A percentile compares a stretch with the other conserved stretches of the same genome.
Evolutionary conservation across 2,888 invertebrate species (phyloP).

Genomic region (Ptychoptera contaminata): DNA sequence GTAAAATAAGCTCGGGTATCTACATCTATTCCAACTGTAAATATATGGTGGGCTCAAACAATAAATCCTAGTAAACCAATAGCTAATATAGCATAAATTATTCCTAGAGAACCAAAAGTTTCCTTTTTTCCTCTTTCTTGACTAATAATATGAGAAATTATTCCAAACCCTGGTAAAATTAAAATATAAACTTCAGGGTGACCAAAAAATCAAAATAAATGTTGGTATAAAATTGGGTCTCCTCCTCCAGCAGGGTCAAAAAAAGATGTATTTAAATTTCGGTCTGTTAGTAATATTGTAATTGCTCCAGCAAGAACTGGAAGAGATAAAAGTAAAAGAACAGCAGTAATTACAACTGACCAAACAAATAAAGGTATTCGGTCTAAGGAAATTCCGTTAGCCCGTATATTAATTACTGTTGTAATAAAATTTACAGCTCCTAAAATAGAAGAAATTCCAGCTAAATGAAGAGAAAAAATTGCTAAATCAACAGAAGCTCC

Average conservation of each 20-base stretch:
- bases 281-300: constrained; percentile 63
- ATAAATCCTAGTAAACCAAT: constrained; percentile 73
- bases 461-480: constrained; percentile 62
- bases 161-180: constrained; percentile 68
- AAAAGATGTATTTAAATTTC: constrained; percentile 66
- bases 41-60: constrained; percentile 76
- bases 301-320: constrained; percentile 67
- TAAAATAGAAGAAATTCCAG: constrained; percentile 57
- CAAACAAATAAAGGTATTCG: constrained; percentile 51
- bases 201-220: constrained; percentile 78
- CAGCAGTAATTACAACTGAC: constrained; percentile 47
- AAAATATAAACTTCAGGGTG: constrained; percentile 79
- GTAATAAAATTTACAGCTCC: constrained; percentile 68
- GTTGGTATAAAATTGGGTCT: constrained; percentile 66
- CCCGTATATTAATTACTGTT: constrained; percentile 56
- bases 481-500: constrained; percentile 56
- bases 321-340: constrained; percentile 48
- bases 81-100: constrained; percentile 71
- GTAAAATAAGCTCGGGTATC: constrained; percentile 71
- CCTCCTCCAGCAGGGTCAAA: constrained; percentile 69
- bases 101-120: constrained; percentile 55
- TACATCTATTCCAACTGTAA: constrained; percentile 69
- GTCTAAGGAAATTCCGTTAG: constrained; percentile 33
- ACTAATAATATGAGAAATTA: constrained; percentile 63
- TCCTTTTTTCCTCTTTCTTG: constrained; percentile 60